Conservation (phyloP, 2,113 vertebrate species). For the Aphelocoma coerulescens region DNA sequence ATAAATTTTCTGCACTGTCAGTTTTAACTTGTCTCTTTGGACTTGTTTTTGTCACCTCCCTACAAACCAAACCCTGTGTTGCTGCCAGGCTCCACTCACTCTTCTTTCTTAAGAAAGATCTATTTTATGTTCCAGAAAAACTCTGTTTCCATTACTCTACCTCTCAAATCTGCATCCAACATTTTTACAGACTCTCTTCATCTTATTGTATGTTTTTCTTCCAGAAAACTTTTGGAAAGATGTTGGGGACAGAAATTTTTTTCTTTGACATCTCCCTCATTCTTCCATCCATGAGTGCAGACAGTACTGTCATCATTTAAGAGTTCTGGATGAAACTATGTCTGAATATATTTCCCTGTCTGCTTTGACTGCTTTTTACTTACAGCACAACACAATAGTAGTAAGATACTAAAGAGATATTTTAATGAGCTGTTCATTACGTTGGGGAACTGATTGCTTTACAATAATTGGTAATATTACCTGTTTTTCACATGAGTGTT, state of each 20-base stretch:
- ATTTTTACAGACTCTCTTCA: neutral
- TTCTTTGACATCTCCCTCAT: neutral
- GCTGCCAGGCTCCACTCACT: neutral
- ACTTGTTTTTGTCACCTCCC: neutral
- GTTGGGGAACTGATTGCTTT: neutral
- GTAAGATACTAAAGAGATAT: neutral
- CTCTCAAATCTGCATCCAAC: neutral
- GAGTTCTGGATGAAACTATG: neutral
- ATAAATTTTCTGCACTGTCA: constrained; percentile 13
- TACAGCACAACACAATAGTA: neutral
- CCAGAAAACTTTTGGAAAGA: neutral
- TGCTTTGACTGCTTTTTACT: neutral
- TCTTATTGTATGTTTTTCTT: neutral
- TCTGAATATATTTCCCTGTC: neutral
- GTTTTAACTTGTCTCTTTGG: constrained; percentile 6
- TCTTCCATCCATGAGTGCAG: neutral
- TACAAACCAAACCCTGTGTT: neutral
- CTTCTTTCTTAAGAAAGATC: neutral
- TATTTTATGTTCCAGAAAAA: neutral
- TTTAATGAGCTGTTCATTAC: neutral
- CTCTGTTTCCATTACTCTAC: neutral
- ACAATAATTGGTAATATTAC: neutral
- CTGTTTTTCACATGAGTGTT: neutral
- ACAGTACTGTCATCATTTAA: neutral
- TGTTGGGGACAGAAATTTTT: neutral